Base-by-base conservation (phyloP, 2,113 vertebrate species). In the Rhineura floridana region DNA sequence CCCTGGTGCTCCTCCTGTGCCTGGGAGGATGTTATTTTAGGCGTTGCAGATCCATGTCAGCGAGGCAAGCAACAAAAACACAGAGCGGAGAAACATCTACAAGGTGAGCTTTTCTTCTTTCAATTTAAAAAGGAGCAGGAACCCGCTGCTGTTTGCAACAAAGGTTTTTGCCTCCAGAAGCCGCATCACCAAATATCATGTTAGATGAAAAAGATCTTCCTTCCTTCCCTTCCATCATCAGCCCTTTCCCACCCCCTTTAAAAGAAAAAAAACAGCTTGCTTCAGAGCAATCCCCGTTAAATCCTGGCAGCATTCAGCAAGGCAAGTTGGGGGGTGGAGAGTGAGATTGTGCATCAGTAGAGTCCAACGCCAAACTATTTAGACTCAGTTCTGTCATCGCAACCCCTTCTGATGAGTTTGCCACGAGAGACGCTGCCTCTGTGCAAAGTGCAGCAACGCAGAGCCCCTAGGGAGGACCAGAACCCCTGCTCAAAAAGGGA, bases 261-360 rank as follows among this genome's bases (percentile, higher is more conserved):
- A 0, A 0, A 13, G 4, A 36, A 36, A 13, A 8, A 39, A n/a
- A 30, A 39, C 9, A 39, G 48, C 2, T n/a, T 39, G 2, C 0
- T 50, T n/a, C 1, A 15, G 42, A 7, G 55, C 15, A 33, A 28
- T n/a, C 1, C 8, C 70, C 39, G 7, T 13, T 44, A 42, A 59
- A 65, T 42, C 70, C 36, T 4, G 4, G 25, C 21, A 63, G 36
- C 39, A 1, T 25, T 63, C 80, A 44, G 55, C 23, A 15, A 44
- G 19, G 12, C 50, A 2, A 6, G 8, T 6, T 36, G 12, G 42
- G 78, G 19, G 19, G 5, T 23, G n/a, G 39, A 6, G 21, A 72
- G n/a, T 3, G 33, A 85, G 55, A 3, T 4, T 15, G 55, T 30
- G 65, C 28, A 13, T 9, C 2, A 6, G 28, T 46, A 9, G 17